Evolutionary conservation across 2,888 invertebrate species (phyloP), one percentile per base, ranked within the genome.

Genomic region (Meta bourneti): DNA sequence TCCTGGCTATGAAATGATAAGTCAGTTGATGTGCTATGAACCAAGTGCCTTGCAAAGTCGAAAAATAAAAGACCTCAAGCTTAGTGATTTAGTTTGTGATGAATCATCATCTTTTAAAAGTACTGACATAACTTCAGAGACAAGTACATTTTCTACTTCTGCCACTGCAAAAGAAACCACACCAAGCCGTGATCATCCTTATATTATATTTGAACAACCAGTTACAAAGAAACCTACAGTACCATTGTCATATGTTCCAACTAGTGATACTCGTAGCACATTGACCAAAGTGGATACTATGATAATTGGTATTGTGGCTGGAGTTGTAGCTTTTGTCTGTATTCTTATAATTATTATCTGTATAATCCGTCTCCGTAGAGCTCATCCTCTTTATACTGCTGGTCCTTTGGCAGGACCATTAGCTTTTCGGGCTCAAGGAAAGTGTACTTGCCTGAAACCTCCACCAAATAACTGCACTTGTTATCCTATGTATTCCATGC

Each of bases 301-400:
- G n/a, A 98, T 98, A 84, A 98, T 98, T 92, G 98, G 98, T n/a
- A 98, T 98, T 93, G 98, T 98, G 0, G 98, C 98, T 0, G 98
- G 98, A 1, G 98, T 98, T 0, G 98, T 98, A 0, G 98, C 97
- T 0, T 98, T 98, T 94, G 98, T 98, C 93, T 97, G 97, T 13
- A 97, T 98, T 93, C 96, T 98, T 86, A 97, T 98, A 69, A 97
- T 98, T 52, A 97, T 97, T n/a, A 98, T 95, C 80, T 98, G 98
- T 94, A 97, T 98, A 72, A 97, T 98, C 61, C 96, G 98, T 19
- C 95, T 97, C 94, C 95, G 97, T 93, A 70, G 93, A 70, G 91
- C 93, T 85, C 91, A 91, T 77, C 93, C 93, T 49, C 97, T 97
- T 77, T 97, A 97, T 93, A 96, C 97, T 93, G 96, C 96, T 88